Conservation (phyloP, 1,140 invertebrate genomes). For the Globodera ellingtonae region DNA sequence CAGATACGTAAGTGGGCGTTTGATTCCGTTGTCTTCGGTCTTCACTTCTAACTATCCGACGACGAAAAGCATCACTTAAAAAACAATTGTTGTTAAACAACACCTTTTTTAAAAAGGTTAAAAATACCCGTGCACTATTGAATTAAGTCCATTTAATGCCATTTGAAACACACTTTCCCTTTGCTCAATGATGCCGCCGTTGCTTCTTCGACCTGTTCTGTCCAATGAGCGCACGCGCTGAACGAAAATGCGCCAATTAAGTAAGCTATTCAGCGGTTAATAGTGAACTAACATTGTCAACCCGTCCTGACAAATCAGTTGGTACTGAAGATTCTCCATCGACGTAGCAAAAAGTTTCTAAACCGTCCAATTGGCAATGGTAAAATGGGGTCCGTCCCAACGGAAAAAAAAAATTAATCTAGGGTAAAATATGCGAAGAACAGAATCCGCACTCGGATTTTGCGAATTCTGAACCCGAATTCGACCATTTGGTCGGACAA, state of each 20-base stretch:
- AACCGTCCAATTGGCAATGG: too few relatives aligned
- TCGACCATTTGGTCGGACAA: too few relatives aligned
- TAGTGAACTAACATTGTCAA: background rate
- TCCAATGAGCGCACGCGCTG: background rate
- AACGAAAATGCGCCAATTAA: background rate
- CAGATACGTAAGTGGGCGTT: slow-evolving; percentile 21
- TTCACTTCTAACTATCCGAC: background rate
- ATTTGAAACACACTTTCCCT: slow-evolving; percentile 30
- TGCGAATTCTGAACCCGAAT: too few relatives aligned
- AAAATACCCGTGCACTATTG: slow-evolving; percentile 21
- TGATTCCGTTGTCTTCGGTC: background rate
- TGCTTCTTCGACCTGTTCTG: background rate
- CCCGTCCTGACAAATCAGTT: background rate
- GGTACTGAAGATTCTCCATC: slow-evolving; percentile 2
- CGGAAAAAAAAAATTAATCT: too few relatives aligned
- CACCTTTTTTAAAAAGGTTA: background rate
- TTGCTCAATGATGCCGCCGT: slow-evolving; percentile 18
- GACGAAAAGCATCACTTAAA: slow-evolving; percentile 33
- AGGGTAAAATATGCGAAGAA: background rate
- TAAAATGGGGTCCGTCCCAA: too few relatives aligned
- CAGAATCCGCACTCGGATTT: background rate
- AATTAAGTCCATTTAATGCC: slow-evolving; percentile 19
- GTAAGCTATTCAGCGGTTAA: background rate
- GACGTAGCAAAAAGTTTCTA: background rate
- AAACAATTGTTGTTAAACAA: background rate